Evolutionary conservation across 2,113 vertebrate genomes (phyloP), one percentile per base, ranked within the genome.

Genomic region (Chaetodon auriga): DNA sequence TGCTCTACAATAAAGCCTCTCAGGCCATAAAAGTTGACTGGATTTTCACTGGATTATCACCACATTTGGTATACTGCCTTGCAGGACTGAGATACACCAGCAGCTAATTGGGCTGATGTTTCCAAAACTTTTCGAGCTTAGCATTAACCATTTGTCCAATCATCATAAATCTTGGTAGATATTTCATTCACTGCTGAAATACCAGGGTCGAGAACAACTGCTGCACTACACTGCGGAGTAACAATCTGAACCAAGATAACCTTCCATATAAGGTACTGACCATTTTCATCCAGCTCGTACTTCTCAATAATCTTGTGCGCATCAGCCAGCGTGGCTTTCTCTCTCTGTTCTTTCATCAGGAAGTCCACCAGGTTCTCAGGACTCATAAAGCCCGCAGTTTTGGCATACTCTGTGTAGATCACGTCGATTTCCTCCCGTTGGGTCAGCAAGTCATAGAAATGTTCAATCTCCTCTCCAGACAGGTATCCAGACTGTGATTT

Each of bases 361-460:
- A 99, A 99, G 0, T 89, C 90, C 75, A 95, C 93, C 21, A 99
- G 85, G 88, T 96, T 92, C 1, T 95, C 93, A 23, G 95, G 89
- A 0, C 96, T 97, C 95, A 99, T 96, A 61, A 94, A 89, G 61
- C 94, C 94, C 0, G 86, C 68, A 0, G 94, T 90, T 74, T 93
- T 90, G 0, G 96, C 93, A 0, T 97, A 97, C 53, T 84, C 78
- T 0, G 64, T 79, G 4, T 97, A 99, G 89, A 97, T 96, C 0
- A 80, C 87, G 23, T 96, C 93, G 0, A 99, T 97, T 92, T 99
- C 98, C 0, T 93, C 92, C 19, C 98, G 95, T 30, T 96, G 84
- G 21, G 97, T 99, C 92, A 99, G 89, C 71, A 97, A 95, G 86
- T 96, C 94, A 75, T 99, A 99, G 94, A 99, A 98, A 58, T 90